Base-by-base conservation (phyloP, 2,888 invertebrate species). In the Crossocerus cetratus region DNA sequence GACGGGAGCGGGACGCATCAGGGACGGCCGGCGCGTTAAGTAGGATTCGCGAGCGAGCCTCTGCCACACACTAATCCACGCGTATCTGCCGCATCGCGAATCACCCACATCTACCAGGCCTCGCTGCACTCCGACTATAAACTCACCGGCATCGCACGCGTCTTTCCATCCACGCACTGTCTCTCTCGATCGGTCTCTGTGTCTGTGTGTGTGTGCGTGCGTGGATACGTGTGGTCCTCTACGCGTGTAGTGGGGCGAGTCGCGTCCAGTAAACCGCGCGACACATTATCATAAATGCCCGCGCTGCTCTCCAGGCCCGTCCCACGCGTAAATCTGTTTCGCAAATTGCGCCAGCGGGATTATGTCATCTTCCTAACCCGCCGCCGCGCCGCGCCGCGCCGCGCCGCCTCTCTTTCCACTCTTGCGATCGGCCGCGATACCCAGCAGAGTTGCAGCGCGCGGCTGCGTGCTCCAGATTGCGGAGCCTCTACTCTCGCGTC, bases 291-390 rank as follows among this genome's bases (percentile, higher is more conserved):
- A 88, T 89, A 89, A 89, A 88, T 86, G 88, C 84, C 80, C 83
- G 83, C 84, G 86, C 84, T 86, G 65, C 32, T 32, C 32, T 32
- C 32, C 32, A 11, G 71, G 78, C 74, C 83, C 89, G 85, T 86
- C 90, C 88, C 88, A 89, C 90, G 87, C 87, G 86, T 87, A 89
- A 90, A 90, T 89, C 89, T 87, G 87, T 89, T 88, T 89, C 87
- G 88, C 87, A 87, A 89, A 88, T 88, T 84, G 85, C 83, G 83
- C 83, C 81, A 83, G 84, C 80, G 78, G 80, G 82, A 81, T 86
- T 87, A 86, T 86, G 84, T 86, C 85, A 84, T 81, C 84, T 84
- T 85, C 84, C 81, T 81, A 76, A 32, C 32, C 49, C 49, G 49
- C 14, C 43, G 5, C 74, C 58, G 70, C 70, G 69, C 70, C 81